Percentiles rank a stretch among this genome's conserved stretches.
These are phyloP conservation scores for Merodon equestris DNA, from an alignment of 2,888 invertebrate species.

Conservation along the genomic window DNA sequence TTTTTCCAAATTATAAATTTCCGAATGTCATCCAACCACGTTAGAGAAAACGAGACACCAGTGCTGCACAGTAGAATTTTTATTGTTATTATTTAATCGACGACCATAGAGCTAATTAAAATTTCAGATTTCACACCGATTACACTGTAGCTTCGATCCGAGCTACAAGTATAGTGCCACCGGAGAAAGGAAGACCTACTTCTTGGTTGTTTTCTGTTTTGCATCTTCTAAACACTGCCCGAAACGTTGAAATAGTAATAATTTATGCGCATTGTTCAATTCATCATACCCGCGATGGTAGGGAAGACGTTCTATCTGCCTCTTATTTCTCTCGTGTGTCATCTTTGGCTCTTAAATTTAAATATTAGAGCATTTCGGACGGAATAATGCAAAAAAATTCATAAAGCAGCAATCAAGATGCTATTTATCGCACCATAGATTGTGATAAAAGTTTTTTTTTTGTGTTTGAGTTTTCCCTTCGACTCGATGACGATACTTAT, in stretches of 20 bases:
- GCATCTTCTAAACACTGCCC: slow-evolving; percentile 10
- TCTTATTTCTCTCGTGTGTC: slow-evolving; percentile 13
- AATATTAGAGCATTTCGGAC: slow-evolving; percentile 45
- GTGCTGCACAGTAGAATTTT: not conserved
- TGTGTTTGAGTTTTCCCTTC: too few species aligned
- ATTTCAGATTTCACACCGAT: slow-evolving; percentile 64
- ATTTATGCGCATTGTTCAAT: slow-evolving; percentile 57
- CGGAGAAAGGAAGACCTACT: slow-evolving; percentile 37
- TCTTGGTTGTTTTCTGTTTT: slow-evolving; percentile 17
- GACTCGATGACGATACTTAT: slow-evolving; percentile 50
- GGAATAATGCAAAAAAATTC: slow-evolving; percentile 53
- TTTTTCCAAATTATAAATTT: too few species aligned
- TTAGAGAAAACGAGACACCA: too few species aligned
- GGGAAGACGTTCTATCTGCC: not conserved
- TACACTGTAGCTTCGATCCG: slow-evolving; percentile 22
- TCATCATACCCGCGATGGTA: slow-evolving; percentile 28
- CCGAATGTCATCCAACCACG: too few species aligned
- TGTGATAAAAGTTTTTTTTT: slow-evolving; percentile 61
- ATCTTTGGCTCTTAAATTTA: slow-evolving; percentile 17
- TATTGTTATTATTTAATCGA: slow-evolving; percentile 36
- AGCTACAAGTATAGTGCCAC: slow-evolving; percentile 22
- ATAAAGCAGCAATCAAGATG: slow-evolving; percentile 65
- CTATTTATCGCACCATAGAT: slow-evolving; percentile 51
- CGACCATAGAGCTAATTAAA: slow-evolving; percentile 43
- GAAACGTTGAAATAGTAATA: slow-evolving; percentile 5